Percentiles rank a stretch among this genome's conserved stretches.
phyloP scores from a whole-genome alignment of 2,113 vertebrate genomes.

The Colossoma macropomum region DNA sequence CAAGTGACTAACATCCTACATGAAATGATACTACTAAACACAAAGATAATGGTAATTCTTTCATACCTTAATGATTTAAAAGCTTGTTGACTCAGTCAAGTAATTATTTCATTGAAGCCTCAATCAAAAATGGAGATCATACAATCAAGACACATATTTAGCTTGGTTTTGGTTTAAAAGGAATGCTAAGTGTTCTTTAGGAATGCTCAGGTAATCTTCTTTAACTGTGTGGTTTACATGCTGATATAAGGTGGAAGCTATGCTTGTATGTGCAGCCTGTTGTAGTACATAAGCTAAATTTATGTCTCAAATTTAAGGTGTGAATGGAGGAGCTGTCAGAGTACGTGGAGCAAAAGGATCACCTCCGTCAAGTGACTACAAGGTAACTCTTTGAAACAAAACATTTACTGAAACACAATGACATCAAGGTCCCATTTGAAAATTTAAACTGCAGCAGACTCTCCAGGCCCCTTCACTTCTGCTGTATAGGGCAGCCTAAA shows the following conservation, averaged over 20 bases:
- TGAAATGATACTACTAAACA: neutral
- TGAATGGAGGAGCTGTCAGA: constrained; percentile 78
- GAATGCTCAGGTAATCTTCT: too few relatives aligned
- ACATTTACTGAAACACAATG: neutral
- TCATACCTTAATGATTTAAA: neutral
- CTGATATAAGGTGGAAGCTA: too few relatives aligned
- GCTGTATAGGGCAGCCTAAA: too few relatives aligned
- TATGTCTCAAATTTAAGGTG: constrained; percentile 63
- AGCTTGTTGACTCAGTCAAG: neutral
- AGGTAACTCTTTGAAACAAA: constrained; percentile 67
- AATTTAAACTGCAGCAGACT: too few relatives aligned
- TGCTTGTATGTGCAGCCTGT: neutral
- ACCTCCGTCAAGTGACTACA: constrained; percentile 80
- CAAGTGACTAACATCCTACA: neutral
- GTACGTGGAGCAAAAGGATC: constrained; percentile 79
- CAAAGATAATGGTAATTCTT: neutral
- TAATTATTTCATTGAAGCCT: too few relatives aligned
- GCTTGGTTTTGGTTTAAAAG: too few relatives aligned
- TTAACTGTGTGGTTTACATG: too few relatives aligned
- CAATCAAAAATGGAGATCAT: too few relatives aligned
- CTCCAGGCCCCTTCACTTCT: neutral
- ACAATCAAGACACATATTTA: too few relatives aligned
- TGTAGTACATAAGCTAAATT: neutral
- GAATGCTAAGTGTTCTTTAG: too few relatives aligned
- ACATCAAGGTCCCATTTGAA: too few relatives aligned